A percentile compares a stretch with the other conserved stretches of the same genome.
phyloP scores from a whole-genome alignment of 37 sponge, comb jelly and placozoan genomes.

The Hormiphora californensis region DNA sequence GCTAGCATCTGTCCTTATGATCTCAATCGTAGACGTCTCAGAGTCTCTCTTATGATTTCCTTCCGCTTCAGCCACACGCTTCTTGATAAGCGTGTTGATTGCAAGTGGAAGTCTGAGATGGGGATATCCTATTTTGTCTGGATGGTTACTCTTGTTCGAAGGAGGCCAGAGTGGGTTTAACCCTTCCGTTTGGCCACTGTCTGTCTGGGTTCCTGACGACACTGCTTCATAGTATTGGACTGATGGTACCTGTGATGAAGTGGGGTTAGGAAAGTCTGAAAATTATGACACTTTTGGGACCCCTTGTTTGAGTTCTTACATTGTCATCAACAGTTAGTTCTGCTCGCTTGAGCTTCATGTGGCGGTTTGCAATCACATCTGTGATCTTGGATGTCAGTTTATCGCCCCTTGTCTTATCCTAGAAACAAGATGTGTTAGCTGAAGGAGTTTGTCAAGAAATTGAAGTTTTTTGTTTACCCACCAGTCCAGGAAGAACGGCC shows the following conservation, averaged over 20 bases:
- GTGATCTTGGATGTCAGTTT: neutral
- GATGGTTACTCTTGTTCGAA: conserved; percentile 24
- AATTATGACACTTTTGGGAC: neutral
- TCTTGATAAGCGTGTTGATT: conserved; percentile 53
- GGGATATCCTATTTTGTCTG: conserved; percentile 39
- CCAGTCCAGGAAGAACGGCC: neutral
- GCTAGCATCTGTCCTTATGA: too few relatives aligned
- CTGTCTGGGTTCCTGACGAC: conserved; percentile 22
- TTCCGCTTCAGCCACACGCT: too few relatives aligned
- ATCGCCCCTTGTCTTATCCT: conserved; percentile 6
- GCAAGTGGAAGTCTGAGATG: conserved; percentile 5
- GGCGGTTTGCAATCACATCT: conserved; percentile 29
- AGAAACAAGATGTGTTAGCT: neutral
- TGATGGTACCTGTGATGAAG: neutral
- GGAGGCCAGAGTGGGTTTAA: conserved; percentile 39
- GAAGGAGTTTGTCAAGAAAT: neutral
- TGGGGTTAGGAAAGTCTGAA: neutral
- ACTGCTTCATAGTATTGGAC: conserved; percentile 26
- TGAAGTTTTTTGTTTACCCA: neutral
- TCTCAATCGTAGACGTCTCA: too few relatives aligned
- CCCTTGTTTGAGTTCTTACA: neutral
- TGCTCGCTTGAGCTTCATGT: conserved; percentile 28
- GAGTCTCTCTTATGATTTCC: too few relatives aligned
- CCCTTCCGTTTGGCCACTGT: neutral
- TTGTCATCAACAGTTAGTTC: neutral